Conservation (phyloP, 2,888 invertebrate genomes). For the Ectropis crepuscularia region DNA sequence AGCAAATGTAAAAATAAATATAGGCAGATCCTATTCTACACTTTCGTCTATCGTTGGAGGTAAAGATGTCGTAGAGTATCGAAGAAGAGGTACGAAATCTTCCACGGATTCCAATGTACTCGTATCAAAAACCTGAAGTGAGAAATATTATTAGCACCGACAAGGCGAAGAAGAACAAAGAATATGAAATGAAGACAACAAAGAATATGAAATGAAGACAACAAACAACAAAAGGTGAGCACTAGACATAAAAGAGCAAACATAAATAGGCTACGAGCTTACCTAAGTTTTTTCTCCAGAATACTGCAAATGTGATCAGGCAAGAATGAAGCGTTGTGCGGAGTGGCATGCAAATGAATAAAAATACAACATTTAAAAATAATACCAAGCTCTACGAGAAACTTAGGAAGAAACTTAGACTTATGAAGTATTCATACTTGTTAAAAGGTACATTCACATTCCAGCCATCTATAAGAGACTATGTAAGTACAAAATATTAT, state of each 20-base stretch:
- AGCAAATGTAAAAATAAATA: too few relatives aligned
- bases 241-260: slow-evolving; percentile 38
- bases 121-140: not conserved
- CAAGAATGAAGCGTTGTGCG: slow-evolving; percentile 84
- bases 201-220: slow-evolving; percentile 40
- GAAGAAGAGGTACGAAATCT: too few relatives aligned
- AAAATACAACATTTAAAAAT: slow-evolving; percentile 78
- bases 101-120: not conserved
- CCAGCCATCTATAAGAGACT: not conserved
- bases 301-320: slow-evolving; percentile 87
- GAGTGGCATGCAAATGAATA: slow-evolving; percentile 84
- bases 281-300: slow-evolving; percentile 94
- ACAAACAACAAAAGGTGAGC: slow-evolving; percentile 39
- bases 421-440: slow-evolving; percentile 2
- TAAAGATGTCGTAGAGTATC: too few relatives aligned
- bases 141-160: not conserved
- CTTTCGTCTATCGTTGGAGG: too few relatives aligned
- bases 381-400: slow-evolving; percentile 49
- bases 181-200: slow-evolving; percentile 41
- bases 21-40: too few relatives aligned
- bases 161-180: slow-evolving; percentile 32
- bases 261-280: slow-evolving; percentile 73
- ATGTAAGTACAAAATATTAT: not conserved
- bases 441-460: slow-evolving; percentile 12
- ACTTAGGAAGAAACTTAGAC: slow-evolving; percentile 21